phyloP scores from a whole-genome alignment of 2,888 invertebrate genomes.

The Archips crataeganus region DNA sequence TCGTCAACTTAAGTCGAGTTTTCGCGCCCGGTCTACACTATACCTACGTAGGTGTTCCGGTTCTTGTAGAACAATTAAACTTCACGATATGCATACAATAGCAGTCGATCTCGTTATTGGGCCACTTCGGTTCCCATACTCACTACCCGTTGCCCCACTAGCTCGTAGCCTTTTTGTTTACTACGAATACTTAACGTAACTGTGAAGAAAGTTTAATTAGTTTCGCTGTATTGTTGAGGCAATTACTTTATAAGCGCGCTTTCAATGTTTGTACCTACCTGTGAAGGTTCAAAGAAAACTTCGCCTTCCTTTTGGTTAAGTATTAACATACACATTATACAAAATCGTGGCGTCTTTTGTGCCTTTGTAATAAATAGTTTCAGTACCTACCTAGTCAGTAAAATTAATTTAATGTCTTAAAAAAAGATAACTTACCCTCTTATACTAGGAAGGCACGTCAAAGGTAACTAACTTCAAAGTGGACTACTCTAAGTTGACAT shows the following conservation, averaged over 20 bases:
- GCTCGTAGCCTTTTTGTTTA: constrained; percentile 29
- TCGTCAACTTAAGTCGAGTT: background rate
- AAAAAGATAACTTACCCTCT: no score
- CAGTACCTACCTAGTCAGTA: no score
- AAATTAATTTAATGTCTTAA: no score
- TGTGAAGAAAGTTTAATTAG: constrained; percentile 39
- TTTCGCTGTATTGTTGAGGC: constrained; percentile 25
- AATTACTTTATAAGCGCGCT: background rate
- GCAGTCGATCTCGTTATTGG: constrained; percentile 26
- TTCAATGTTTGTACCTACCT: background rate
- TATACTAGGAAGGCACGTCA: no score
- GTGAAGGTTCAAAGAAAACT: background rate
- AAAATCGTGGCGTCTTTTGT: no score
- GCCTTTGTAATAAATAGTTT: no score
- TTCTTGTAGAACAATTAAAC: constrained; percentile 34
- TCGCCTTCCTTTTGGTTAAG: background rate
- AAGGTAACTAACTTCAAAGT: no score
- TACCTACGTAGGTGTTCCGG: constrained; percentile 39
- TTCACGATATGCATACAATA: constrained; percentile 39
- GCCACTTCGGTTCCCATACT: constrained; percentile 29
- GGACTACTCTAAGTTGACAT: no score
- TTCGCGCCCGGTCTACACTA: constrained; percentile 1
- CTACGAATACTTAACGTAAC: constrained; percentile 27
- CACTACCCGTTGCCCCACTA: constrained; percentile 37
- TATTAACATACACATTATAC: background rate